phyloP scores from a whole-genome alignment of 2,113 vertebrate genomes.

The Indicator indicator region DNA sequence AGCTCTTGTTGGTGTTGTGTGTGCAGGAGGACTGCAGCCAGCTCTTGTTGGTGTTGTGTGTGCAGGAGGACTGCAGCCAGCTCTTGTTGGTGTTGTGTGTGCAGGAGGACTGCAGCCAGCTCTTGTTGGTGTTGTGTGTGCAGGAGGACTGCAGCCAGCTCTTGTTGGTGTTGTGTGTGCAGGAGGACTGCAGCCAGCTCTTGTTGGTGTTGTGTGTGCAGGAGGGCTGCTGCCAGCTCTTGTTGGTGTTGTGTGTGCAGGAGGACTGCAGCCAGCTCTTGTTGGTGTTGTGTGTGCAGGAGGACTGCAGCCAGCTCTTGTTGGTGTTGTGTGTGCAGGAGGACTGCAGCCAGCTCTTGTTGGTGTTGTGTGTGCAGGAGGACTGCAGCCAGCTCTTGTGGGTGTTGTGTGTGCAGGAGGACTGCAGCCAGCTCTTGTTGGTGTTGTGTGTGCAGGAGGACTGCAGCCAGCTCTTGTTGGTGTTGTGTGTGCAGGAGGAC shows the following conservation, averaged over 20 bases:
- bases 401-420: neutral
- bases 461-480: neutral
- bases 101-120: neutral
- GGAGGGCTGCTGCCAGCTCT: neutral
- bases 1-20: too few relatives aligned
- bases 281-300: neutral
- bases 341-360: neutral
- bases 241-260: neutral
- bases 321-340: neutral
- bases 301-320: neutral
- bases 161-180: neutral
- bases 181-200: neutral
- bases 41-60: fast-evolving
- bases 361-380: neutral
- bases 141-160: neutral
- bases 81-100: neutral
- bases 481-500: neutral
- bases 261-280: neutral
- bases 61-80: neutral
- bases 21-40: neutral
- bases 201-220: fast-evolving
- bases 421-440: neutral
- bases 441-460: neutral
- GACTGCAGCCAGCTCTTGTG: neutral
- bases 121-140: neutral